These are phyloP conservation scores for Exocentrus adspersus DNA, from an alignment of 2,888 invertebrate genomes.

Conservation along the genomic window DNA sequence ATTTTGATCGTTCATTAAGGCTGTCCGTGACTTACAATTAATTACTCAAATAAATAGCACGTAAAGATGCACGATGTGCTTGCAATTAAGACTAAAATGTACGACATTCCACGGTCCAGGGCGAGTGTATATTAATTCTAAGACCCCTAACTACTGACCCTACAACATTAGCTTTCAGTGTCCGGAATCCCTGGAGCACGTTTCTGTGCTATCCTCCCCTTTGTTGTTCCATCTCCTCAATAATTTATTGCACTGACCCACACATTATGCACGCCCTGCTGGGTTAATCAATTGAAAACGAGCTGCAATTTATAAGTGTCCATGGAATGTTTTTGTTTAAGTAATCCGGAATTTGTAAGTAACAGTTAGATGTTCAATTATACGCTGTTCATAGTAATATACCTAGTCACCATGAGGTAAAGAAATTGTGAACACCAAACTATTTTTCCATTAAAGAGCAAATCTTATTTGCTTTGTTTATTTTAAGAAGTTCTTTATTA, in stretches of 20 bases:
- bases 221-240: conserved; percentile 46
- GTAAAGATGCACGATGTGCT: conserved; percentile 8
- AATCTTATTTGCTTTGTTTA: no score
- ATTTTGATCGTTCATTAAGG: background rate
- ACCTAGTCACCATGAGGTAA: no score
- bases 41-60: conserved; percentile 22
- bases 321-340: conserved; percentile 14
- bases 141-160: conserved; percentile 58
- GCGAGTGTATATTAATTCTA: conserved; percentile 57
- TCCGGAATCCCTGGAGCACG: conserved; percentile 47
- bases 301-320: conserved; percentile 20
- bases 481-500: no score
- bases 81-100: conserved; percentile 59
- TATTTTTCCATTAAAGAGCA: no score
- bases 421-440: no score
- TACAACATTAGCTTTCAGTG: conserved; percentile 51
- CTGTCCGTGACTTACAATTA: background rate
- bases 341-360: background rate
- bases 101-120: conserved; percentile 52
- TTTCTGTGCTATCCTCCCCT: conserved; percentile 42
- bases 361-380: background rate
- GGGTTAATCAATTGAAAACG: conserved; percentile 47
- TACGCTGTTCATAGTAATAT: no score
- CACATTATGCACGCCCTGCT: conserved; percentile 44
- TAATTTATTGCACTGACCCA: conserved; percentile 49